A percentile compares a stretch with the other conserved stretches of the same genome.
Evolutionary conservation across 2,797 vertebrate genomes (phyloP).

Genomic region (Anas georgica): DNA sequence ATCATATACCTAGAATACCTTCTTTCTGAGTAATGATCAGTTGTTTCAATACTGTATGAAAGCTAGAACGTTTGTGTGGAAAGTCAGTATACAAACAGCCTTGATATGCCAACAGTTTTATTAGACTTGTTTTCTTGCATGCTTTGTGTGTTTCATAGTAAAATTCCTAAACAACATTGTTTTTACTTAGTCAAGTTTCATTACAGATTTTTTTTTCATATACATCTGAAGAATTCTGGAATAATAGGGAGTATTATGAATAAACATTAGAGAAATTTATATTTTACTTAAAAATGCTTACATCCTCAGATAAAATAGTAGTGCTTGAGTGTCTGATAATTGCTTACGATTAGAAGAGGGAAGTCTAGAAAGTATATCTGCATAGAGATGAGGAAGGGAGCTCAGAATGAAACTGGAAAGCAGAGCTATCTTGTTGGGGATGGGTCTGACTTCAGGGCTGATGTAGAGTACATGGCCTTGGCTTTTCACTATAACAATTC

Average conservation of each 20-base stretch:
- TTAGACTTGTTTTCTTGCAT: neutral
- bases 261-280: neutral
- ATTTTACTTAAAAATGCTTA: neutral
- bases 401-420: neutral
- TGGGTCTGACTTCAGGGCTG: neutral
- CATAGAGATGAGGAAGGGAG: neutral
- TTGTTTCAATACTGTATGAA: neutral
- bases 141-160: neutral
- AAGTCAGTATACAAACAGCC: neutral
- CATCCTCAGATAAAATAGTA: neutral
- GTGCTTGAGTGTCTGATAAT: neutral
- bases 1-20: neutral
- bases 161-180: neutral
- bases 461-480: accelerated
- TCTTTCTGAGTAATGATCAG: neutral
- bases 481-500: neutral
- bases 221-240: neutral
- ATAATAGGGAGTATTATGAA: neutral
- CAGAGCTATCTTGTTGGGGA: neutral
- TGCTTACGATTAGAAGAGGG: neutral
- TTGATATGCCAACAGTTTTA: neutral
- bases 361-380: neutral
- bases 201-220: neutral
- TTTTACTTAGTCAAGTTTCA: neutral
- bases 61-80: neutral